These are phyloP conservation scores for Leptinotarsa juncta DNA, from an alignment of 2,888 invertebrate genomes.

Conservation along the genomic window DNA sequence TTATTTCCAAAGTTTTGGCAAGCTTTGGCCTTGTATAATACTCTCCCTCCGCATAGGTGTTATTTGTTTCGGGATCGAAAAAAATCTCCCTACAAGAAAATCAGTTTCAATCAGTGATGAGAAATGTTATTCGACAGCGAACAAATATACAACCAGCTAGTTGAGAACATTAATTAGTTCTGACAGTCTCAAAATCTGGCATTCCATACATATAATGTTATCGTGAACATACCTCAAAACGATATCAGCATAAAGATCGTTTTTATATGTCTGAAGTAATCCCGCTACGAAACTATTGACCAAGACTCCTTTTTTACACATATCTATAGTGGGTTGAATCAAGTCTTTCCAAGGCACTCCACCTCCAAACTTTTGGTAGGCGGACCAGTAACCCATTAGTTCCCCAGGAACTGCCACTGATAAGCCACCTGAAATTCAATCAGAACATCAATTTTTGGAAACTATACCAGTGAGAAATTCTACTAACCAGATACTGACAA, in stretches of 20 bases:
- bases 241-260: slow-evolving; percentile 39
- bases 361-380: slow-evolving; percentile 77
- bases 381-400: slow-evolving; percentile 84
- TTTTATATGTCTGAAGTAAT: slow-evolving; percentile 42
- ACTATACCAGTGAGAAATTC: background rate
- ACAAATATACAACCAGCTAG: background rate
- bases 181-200: too few relatives aligned
- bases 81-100: slow-evolving; percentile 49
- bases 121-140: background rate
- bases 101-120: background rate
- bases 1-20: slow-evolving; percentile 68
- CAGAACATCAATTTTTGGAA: slow-evolving; percentile 8
- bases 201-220: background rate
- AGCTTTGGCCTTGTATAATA: slow-evolving; percentile 55
- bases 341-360: slow-evolving; percentile 80
- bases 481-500: slow-evolving; percentile 29
- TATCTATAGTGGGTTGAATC: slow-evolving; percentile 80
- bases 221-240: slow-evolving; percentile 51
- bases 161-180: too few relatives aligned
- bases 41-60: slow-evolving; percentile 49
- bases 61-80: slow-evolving; percentile 52
- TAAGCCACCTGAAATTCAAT: slow-evolving; percentile 30
- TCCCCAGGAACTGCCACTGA: slow-evolving; percentile 88
- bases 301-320: slow-evolving; percentile 78
- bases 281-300: slow-evolving; percentile 68